Conservation (phyloP, 2,888 invertebrate genomes). For the Drosophila dives region DNA sequence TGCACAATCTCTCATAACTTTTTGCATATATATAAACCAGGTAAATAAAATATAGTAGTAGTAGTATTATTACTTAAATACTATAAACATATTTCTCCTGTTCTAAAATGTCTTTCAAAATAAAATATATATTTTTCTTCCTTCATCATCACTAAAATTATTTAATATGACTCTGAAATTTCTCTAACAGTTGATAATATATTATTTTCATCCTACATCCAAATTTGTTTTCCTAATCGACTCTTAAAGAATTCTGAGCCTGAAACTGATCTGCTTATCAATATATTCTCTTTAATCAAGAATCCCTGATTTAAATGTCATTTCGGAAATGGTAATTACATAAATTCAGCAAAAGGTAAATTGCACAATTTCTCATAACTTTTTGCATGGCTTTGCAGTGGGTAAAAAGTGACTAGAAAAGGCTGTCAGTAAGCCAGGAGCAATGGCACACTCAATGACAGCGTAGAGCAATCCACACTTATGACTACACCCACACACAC, state of each 20-base stretch:
- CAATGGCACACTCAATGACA: slow-evolving; percentile 28
- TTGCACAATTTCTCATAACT: slow-evolving; percentile 34
- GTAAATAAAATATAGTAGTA: no score
- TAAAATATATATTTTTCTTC: no score
- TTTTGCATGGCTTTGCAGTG: slow-evolving; percentile 36
- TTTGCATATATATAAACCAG: no score
- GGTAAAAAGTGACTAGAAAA: slow-evolving; percentile 39
- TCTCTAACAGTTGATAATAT: background rate
- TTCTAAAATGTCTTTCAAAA: background rate
- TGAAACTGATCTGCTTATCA: background rate
- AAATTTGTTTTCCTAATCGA: background rate
- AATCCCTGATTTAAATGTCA: slow-evolving; percentile 8
- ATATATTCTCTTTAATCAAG: slow-evolving; percentile 13
- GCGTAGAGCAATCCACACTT: slow-evolving; percentile 8
- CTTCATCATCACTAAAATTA: background rate
- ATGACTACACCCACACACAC: slow-evolving; percentile 19
- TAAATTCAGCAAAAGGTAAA: slow-evolving; percentile 39
- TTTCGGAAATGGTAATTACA: slow-evolving; percentile 48
- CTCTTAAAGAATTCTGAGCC: background rate
- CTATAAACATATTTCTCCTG: background rate
- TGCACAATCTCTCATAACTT: slow-evolving; percentile 37
- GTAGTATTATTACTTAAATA: background rate
- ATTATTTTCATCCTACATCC: background rate
- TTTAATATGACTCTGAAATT: background rate
- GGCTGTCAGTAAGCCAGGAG: slow-evolving; percentile 43